Percentiles rank a stretch among this genome's conserved stretches.
These are phyloP conservation scores for Nestor notabilis DNA, from an alignment of 2,113 vertebrate species.

Conservation along the genomic window DNA sequence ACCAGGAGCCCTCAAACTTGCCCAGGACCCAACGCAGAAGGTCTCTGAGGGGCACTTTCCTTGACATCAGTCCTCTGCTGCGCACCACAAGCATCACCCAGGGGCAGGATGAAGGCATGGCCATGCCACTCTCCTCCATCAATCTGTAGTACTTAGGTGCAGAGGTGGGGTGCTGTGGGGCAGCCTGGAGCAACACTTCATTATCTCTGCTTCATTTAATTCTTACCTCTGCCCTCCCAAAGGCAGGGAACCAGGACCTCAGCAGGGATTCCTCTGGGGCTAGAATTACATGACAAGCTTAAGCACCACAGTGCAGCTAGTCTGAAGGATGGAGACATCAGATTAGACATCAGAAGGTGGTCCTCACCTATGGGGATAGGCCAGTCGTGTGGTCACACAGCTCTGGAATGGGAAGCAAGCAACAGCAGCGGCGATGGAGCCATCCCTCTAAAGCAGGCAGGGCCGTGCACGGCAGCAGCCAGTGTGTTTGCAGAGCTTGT, in stretches of 20 bases:
- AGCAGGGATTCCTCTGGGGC: not conserved
- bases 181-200: not conserved
- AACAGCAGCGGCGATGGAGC: fast-evolving
- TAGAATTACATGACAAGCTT: not conserved
- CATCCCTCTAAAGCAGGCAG: not conserved
- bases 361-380: not conserved
- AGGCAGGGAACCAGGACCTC: not conserved
- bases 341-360: not conserved
- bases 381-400: not conserved
- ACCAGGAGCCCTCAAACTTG: not conserved
- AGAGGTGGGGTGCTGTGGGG: not conserved
- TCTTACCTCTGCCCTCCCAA: not conserved
- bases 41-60: fast-evolving
- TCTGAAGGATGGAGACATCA: not conserved
- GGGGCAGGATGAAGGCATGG: not conserved
- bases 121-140: not conserved
- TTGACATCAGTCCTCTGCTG: not conserved
- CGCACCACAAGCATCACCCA: fast-evolving
- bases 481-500: not conserved
- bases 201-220: not conserved
- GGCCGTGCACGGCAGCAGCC: fast-evolving
- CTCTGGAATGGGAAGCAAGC: not conserved
- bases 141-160: not conserved
- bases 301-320: not conserved
- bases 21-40: not conserved